Base-by-base conservation (phyloP, 2,797 vertebrate genomes). In the Lagodon rhomboides region DNA sequence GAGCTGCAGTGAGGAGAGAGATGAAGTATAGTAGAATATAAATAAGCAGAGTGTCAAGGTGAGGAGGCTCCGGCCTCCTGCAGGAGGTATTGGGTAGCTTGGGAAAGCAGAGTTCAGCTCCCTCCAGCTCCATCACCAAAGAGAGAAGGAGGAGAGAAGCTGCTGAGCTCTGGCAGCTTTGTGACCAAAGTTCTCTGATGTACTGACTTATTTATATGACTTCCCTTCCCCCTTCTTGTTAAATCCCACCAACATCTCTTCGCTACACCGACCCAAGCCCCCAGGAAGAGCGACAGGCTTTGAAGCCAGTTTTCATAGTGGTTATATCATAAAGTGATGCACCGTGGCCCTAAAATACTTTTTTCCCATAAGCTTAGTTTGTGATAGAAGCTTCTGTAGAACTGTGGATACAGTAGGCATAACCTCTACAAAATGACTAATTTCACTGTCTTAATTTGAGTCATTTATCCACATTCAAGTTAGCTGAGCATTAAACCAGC, bases 1-100 rank as follows among this genome's bases (percentile, higher is more conserved):
- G 94, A n/a, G 86, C 69, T 16, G 91, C 12, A 0, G 93, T 95
- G 20, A 83, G 46, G 12, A 83, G 5, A 62, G 81, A 47, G 47
- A 86, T 22, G 47, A 3, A 73, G 8, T 59, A 87, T 16, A 91
- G 60, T 1, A 87, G 4, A 4, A 72, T 10, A 23, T 68, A 77
- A 0, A 75, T 5, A 2, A 86, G 4, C 27, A 79, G 8, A 3
- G 22, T 27, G 1, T 51, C 59, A 11, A 12, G 22, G 9, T 34
- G 6, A 43, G 51, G 13, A 13, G 15, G 50, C 12, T 10, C 20
- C 0, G 3, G 38, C 58, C 63, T 89, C 59, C 15, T 66, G 76
- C 87, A 89, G 55, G 84, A 85, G 30, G 22, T 38, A 67, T 82
- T 85, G 27, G 54, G 54, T 10, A 77, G 55, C 0, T 78, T 69